Conservation (phyloP, 2,888 invertebrate genomes). For the Vanessa cardui region DNA sequence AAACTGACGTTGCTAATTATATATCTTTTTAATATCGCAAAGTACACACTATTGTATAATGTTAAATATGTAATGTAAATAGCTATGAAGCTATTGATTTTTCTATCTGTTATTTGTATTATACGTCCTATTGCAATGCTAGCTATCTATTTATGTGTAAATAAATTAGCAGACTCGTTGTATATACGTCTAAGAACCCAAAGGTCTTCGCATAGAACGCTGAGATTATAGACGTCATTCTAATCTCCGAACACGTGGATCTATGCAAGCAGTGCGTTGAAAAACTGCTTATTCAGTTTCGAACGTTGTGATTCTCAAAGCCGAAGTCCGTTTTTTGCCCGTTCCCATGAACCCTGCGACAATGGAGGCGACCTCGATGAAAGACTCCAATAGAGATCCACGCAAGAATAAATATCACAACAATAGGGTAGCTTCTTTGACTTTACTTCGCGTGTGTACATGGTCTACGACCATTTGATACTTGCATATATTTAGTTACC, state of each 20-base stretch:
- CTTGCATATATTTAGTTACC: constrained; percentile 36
- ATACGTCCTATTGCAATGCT: no score
- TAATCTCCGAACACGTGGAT: constrained; percentile 77
- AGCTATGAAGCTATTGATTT: no score
- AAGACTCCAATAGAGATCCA: constrained; percentile 71
- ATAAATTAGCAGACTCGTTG: not conserved
- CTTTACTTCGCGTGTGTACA: constrained; percentile 59
- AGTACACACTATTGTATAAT: no score
- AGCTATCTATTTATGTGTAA: no score
- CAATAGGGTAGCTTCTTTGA: constrained; percentile 81
- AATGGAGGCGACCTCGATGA: constrained; percentile 77
- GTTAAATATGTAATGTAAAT: no score
- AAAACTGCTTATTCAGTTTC: constrained; percentile 79
- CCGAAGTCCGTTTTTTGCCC: constrained; percentile 75
- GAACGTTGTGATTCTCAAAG: constrained; percentile 66
- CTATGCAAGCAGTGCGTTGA: constrained; percentile 59
- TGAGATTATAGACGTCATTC: constrained; percentile 67
- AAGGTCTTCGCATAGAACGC: constrained; percentile 52
- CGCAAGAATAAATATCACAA: constrained; percentile 81
- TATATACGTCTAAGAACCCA: constrained; percentile 31
- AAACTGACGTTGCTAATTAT: no score
- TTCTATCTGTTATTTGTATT: no score
- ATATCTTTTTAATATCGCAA: no score
- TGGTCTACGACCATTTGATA: constrained; percentile 53
- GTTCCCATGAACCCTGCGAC: constrained; percentile 81